Conservation (phyloP, 2,888 invertebrate genomes). For the Drosophila barbarae region DNA sequence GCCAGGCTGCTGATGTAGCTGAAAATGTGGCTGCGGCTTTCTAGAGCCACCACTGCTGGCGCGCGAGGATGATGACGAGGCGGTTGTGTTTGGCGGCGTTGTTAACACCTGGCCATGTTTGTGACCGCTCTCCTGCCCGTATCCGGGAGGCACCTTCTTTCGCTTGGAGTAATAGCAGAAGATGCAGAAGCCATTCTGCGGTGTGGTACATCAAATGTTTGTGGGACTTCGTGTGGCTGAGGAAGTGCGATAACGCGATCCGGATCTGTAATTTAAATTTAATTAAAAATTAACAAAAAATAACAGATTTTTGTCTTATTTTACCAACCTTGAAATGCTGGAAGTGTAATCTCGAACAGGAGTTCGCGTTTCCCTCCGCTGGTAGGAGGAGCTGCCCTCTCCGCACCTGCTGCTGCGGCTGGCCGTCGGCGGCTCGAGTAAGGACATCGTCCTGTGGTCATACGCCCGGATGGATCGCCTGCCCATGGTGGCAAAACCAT, state of each 20-base stretch:
- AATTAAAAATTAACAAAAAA: conserved; percentile 3
- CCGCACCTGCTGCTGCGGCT: conserved; percentile 39
- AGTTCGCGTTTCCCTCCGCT: conserved; percentile 73
- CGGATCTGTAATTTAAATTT: conserved; percentile 64
- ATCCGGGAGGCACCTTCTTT: conserved; percentile 52
- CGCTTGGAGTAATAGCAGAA: conserved; percentile 78
- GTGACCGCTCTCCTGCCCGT: conserved; percentile 13
- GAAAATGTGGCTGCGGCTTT: conserved; percentile 32
- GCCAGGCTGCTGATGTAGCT: conserved; percentile 16
- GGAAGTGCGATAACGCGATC: conserved; percentile 77
- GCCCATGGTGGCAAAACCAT: conserved; percentile 79
- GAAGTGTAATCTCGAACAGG: conserved; percentile 72
- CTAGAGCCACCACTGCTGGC: conserved; percentile 60
- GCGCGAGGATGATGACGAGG: conserved; percentile 69
- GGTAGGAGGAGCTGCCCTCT: conserved; percentile 48
- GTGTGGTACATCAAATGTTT: conserved; percentile 80
- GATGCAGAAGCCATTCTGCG: conserved; percentile 79
- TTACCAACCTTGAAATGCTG: conserved; percentile 72
- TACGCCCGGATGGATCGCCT: conserved; percentile 77
- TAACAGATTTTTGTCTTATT: too few relatives aligned
- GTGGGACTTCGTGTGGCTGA: conserved; percentile 79
- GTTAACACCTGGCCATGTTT: conserved; percentile 13
- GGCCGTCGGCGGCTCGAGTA: conserved; percentile 73
- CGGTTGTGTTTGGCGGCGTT: conserved; percentile 56
- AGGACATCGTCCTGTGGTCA: conserved; percentile 78